Conservation (phyloP, 2,888 invertebrate genomes). For the Epirrita christyi region DNA sequence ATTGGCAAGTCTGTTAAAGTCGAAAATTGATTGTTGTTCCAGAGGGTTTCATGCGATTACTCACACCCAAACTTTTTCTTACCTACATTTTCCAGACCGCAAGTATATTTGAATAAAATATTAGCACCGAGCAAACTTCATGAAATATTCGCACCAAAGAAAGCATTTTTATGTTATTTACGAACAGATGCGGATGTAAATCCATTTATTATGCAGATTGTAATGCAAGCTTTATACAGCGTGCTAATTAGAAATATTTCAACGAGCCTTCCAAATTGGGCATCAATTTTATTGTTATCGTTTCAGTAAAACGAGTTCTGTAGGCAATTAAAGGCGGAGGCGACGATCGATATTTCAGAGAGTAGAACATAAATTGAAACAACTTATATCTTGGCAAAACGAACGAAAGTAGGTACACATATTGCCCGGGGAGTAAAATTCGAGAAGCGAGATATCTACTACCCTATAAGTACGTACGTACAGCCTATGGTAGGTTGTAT, state of each 20-base stretch:
- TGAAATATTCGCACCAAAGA: conserved; percentile 45
- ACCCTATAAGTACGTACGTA: background rate
- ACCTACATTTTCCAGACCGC: conserved; percentile 47
- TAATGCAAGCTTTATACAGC: conserved; percentile 27
- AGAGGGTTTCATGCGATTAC: conserved; percentile 45
- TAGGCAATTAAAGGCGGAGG: conserved; percentile 32
- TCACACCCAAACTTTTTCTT: conserved; percentile 46
- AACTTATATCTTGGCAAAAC: conserved; percentile 24
- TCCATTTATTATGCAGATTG: conserved; percentile 40
- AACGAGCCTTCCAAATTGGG: conserved; percentile 35
- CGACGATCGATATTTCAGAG: conserved; percentile 24
- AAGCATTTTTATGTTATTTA: conserved; percentile 42
- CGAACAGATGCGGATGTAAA: conserved; percentile 37
- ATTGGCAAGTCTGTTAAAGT: conserved; percentile 43
- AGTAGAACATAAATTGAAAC: conserved; percentile 25
- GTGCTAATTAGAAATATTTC: conserved; percentile 34
- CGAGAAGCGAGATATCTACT: conserved; percentile 5
- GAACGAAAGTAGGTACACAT: conserved; percentile 8
- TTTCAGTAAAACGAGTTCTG: conserved; percentile 38
- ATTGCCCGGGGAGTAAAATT: conserved; percentile 6
- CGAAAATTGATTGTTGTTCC: conserved; percentile 46
- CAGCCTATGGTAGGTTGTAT: background rate
- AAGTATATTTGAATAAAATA: conserved; percentile 57
- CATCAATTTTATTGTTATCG: conserved; percentile 40
- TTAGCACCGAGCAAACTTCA: conserved; percentile 44